phyloP scores from a whole-genome alignment of 2,797 vertebrate genomes.

The Eospalax fontanierii region DNA sequence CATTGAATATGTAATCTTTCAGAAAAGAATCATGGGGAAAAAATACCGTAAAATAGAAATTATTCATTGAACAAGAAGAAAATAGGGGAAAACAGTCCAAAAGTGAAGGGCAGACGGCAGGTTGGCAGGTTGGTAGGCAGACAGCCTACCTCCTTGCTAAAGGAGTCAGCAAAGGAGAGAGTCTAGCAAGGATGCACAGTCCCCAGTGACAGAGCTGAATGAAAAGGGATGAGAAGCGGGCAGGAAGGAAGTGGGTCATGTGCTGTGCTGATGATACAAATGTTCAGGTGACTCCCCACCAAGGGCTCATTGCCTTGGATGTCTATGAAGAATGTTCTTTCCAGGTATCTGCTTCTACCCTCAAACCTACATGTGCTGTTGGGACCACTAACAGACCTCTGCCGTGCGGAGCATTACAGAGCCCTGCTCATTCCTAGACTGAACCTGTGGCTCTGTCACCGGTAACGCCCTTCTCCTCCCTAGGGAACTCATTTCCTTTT shows the following conservation, averaged over 20 bases:
- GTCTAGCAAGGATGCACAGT: background rate
- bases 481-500: background rate
- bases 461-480: background rate
- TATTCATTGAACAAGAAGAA: background rate
- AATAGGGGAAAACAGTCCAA: background rate
- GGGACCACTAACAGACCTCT: background rate
- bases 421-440: background rate
- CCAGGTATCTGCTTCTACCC: background rate
- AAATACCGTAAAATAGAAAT: background rate
- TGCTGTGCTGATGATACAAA: fast-evolving
- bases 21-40: background rate
- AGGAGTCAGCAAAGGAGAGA: too few relatives aligned
- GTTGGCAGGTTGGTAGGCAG: too few relatives aligned
- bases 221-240: background rate
- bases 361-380: background rate
- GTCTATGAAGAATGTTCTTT: background rate
- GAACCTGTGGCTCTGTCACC: background rate
- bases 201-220: background rate
- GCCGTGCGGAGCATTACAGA: background rate
- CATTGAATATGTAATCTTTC: background rate
- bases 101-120: background rate
- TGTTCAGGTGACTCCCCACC: background rate
- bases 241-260: background rate
- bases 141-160: too few relatives aligned
- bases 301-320: too few relatives aligned